These are phyloP conservation scores for Buceros bicornis DNA, from an alignment of 2,797 vertebrate genomes.

Conservation along the genomic window DNA sequence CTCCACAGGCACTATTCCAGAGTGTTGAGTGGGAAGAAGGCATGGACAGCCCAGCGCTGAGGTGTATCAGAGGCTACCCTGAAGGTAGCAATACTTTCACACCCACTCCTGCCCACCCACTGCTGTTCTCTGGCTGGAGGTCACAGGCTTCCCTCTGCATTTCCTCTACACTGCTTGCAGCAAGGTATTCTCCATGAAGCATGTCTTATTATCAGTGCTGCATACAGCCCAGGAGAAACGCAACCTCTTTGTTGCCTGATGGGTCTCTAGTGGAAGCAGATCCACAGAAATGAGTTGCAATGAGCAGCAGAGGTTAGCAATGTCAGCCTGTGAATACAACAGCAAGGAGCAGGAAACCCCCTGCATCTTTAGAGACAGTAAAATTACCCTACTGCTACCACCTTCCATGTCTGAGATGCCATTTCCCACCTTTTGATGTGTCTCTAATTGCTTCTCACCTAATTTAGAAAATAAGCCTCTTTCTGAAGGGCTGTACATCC, in stretches of 20 bases:
- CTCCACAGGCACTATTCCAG: neutral
- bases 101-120: neutral
- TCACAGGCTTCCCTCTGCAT: rapidly evolving
- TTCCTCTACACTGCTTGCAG: neutral
- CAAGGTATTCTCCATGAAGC: neutral
- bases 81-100: neutral
- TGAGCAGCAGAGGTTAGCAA: neutral
- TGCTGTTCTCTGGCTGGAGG: neutral
- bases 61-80: neutral
- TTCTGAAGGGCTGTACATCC: neutral
- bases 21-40: rapidly evolving
- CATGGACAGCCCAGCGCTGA: rapidly evolving
- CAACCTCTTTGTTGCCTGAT: neutral
- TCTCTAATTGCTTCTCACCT: neutral
- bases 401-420: neutral
- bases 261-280: neutral
- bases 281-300: neutral
- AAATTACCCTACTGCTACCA: neutral
- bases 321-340: neutral
- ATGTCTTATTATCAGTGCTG: rapidly evolving
- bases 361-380: neutral
- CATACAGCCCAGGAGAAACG: neutral
- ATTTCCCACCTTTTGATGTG: neutral
- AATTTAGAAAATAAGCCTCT: neutral
- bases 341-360: neutral